These are phyloP conservation scores for Tetrao urogallus DNA, from an alignment of 2,113 vertebrate species.

Conservation along the genomic window DNA sequence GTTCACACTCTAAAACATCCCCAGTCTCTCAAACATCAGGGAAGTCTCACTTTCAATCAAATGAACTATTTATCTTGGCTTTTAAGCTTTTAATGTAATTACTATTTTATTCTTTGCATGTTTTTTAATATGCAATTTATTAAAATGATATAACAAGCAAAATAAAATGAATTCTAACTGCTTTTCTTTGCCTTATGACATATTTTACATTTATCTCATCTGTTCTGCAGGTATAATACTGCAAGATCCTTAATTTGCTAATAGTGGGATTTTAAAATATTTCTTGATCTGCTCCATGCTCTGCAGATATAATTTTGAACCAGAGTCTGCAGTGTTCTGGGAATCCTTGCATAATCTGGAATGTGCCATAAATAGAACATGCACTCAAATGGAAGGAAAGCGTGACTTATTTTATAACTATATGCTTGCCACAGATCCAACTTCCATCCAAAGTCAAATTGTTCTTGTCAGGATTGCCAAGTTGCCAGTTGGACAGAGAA, in stretches of 20 bases:
- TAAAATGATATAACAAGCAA: neutral
- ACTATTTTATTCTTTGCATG: neutral
- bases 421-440: neutral
- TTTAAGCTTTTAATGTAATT: neutral
- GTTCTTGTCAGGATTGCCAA: constrained; percentile 11
- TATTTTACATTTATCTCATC: neutral
- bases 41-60: neutral
- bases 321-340: constrained; percentile 62
- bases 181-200: neutral
- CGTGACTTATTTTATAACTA: neutral
- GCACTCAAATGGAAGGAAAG: neutral
- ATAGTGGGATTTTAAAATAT: neutral
- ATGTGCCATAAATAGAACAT: constrained; percentile 2
- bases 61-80: neutral
- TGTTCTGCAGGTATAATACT: neutral
- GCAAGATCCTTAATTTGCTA: neutral
- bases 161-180: neutral
- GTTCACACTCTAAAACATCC: neutral
- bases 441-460: neutral
- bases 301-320: neutral
- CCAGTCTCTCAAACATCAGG: neutral
- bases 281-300: neutral
- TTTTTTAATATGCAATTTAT: neutral
- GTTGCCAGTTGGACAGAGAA: neutral
- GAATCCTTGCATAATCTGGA: constrained; percentile 66